A percentile compares a stretch with the other conserved stretches of the same genome.
These are phyloP conservation scores for Amblyopsis rosae DNA, from an alignment of 2,113 vertebrate genomes.

Conservation along the genomic window DNA sequence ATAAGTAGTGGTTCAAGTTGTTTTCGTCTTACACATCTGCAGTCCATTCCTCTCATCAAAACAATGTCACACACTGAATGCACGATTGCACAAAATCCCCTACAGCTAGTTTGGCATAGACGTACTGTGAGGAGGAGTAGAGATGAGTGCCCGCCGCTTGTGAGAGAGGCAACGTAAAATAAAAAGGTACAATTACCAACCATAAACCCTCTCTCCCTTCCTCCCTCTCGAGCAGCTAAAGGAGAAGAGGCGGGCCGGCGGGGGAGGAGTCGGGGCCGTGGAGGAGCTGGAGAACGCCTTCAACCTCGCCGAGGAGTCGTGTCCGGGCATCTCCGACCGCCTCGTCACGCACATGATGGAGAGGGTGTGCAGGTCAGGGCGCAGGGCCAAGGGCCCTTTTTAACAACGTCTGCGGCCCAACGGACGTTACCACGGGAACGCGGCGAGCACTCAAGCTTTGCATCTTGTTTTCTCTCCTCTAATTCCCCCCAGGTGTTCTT, in stretches of 20 bases:
- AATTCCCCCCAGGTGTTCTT: slow-evolving; percentile 80
- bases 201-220: not conserved
- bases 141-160: too few species aligned
- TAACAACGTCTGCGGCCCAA: not conserved
- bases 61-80: too few species aligned
- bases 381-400: not conserved
- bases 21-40: too few species aligned
- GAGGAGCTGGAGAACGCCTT: slow-evolving; percentile 98
- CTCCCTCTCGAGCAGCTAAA: slow-evolving; percentile 77
- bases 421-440: not conserved
- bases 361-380: slow-evolving; percentile 86
- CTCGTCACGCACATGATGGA: slow-evolving; percentile 92
- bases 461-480: slow-evolving; percentile 4
- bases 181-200: too few species aligned
- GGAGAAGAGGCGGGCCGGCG: slow-evolving; percentile 87
- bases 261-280: slow-evolving; percentile 84
- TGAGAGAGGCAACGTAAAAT: too few species aligned
- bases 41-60: too few species aligned
- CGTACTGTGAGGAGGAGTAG: too few species aligned
- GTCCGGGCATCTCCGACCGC: slow-evolving; percentile 93
- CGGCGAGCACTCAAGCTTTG: not conserved
- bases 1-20: too few species aligned
- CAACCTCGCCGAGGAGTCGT: slow-evolving; percentile 91
- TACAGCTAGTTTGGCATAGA: too few species aligned
- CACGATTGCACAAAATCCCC: too few species aligned